Conservation (phyloP, 2,113 vertebrate species). For the Tetraodon nigroviridis region DNA sequence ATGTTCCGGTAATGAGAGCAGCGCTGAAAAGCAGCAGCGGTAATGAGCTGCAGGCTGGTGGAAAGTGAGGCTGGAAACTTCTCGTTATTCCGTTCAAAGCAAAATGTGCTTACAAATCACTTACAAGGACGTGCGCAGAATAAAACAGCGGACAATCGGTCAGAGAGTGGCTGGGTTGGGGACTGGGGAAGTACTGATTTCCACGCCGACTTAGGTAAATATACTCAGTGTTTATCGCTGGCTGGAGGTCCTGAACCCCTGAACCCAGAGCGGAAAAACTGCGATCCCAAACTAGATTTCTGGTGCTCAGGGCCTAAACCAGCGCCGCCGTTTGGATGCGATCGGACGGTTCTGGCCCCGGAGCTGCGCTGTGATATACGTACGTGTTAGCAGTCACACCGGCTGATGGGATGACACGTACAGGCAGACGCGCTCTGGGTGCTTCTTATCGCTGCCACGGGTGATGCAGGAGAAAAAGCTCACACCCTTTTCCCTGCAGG, state of each 20-base stretch:
- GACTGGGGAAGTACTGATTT: no score
- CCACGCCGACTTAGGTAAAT: no score
- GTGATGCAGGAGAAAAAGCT: conserved; percentile 23
- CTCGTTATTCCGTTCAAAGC: not conserved
- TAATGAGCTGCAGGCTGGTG: conserved; percentile 7
- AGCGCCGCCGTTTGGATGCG: conserved; percentile 34
- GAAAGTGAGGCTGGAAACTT: conserved; percentile 6
- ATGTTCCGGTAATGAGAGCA: conserved; percentile 26
- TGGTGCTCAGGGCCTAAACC: conserved; percentile 32
- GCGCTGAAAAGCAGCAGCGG: conserved; percentile 3
- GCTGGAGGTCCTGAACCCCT: not conserved
- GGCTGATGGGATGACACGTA: conserved; percentile 5
- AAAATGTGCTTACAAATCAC: not conserved
- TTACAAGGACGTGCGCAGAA: no score
- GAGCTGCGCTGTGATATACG: conserved; percentile 29
- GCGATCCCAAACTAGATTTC: conserved; percentile 45
- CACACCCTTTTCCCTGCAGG: conserved; percentile 7
- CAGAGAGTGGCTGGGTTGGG: no score
- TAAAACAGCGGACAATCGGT: no score
- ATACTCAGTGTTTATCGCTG: no score
- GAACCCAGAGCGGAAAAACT: not conserved
- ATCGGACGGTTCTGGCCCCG: conserved; percentile 18
- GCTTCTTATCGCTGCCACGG: conserved; percentile 24
- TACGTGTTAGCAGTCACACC: conserved; percentile 34
- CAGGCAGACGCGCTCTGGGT: conserved; percentile 2